These are phyloP conservation scores for Calliphora vomitoria DNA, from an alignment of 2,888 invertebrate genomes.

Conservation along the genomic window DNA sequence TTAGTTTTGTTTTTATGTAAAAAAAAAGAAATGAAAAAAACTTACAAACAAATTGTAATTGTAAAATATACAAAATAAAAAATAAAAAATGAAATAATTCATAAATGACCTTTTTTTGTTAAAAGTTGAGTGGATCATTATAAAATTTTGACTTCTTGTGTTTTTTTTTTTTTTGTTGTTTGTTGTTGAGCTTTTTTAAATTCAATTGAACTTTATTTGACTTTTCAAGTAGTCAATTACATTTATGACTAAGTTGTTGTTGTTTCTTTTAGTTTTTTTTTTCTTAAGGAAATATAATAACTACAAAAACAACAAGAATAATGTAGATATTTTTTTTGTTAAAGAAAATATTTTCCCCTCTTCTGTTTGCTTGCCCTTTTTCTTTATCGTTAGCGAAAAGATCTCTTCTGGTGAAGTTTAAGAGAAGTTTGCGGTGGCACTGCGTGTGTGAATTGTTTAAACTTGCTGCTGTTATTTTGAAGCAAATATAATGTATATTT, in stretches of 20 bases:
- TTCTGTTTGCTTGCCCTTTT: background rate
- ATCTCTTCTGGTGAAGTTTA: constrained; percentile 18
- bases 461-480: background rate
- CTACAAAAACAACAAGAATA: background rate
- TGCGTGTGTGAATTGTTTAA: background rate
- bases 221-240: constrained; percentile 67
- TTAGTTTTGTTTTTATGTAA: background rate
- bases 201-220: constrained; percentile 76
- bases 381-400: constrained; percentile 24
- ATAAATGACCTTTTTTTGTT: constrained; percentile 27
- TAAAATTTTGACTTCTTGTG: constrained; percentile 43
- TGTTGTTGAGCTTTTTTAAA: constrained; percentile 63
- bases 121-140: constrained; percentile 52
- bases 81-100: constrained; percentile 11
- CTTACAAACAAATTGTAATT: background rate
- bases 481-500: background rate
- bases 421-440: constrained; percentile 23
- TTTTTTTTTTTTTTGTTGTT: background rate
- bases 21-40: background rate
- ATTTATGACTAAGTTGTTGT: constrained; percentile 36
- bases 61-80: background rate
- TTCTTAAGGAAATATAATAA: background rate
- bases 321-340: background rate
- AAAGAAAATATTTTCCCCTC: constrained; percentile 3
- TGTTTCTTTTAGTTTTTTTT: background rate